phyloP scores from a whole-genome alignment of 2,113 vertebrate genomes.

The Cervus canadensis region DNA sequence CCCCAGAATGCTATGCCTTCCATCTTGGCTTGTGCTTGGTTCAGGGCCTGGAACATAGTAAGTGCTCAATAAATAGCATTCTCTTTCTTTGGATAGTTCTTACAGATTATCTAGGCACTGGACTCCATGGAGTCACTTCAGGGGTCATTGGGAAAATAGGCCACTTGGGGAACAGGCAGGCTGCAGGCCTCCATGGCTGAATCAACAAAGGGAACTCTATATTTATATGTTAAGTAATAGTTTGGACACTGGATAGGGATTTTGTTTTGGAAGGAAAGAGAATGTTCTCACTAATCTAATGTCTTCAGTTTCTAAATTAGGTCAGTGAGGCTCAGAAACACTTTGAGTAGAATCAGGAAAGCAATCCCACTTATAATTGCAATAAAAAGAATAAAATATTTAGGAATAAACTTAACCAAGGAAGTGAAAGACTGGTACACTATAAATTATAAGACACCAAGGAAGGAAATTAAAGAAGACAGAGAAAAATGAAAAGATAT shows the following conservation, averaged over 20 bases:
- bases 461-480: neutral
- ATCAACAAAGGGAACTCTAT: neutral
- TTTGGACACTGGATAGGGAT: neutral
- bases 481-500: neutral
- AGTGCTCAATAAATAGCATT: neutral
- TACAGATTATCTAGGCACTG: neutral
- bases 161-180: neutral
- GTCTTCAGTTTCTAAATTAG: neutral
- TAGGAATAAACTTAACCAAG: neutral
- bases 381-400: neutral
- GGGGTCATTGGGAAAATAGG: neutral
- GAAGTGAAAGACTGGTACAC: neutral
- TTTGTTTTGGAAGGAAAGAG: neutral
- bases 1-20: neutral
- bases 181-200: neutral
- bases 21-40: neutral
- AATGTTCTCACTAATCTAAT: neutral
- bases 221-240: neutral
- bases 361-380: neutral
- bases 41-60: neutral
- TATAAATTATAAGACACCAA: neutral
- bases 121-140: neutral
- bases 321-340: neutral
- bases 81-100: neutral
- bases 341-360: neutral